A percentile compares a stretch with the other conserved stretches of the same genome.
phyloP scores from a whole-genome alignment of 2,113 vertebrate genomes.

The Trichechus manatus region DNA sequence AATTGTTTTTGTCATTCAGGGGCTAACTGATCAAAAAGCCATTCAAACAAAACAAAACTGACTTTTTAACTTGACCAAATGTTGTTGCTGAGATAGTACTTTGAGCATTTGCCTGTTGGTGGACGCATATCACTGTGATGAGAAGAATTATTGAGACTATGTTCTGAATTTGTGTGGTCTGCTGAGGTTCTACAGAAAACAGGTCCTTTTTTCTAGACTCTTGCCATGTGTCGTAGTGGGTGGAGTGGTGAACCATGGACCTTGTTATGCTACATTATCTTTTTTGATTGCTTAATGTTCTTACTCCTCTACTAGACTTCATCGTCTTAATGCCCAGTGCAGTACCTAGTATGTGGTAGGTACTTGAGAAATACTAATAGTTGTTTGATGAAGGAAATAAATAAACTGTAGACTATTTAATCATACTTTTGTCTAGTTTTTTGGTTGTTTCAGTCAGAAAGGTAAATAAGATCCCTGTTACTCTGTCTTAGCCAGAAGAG shows the following conservation, averaged over 20 bases:
- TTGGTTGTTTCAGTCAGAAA: neutral
- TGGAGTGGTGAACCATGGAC: neutral
- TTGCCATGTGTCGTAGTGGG: neutral
- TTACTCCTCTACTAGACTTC: neutral
- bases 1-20: neutral
- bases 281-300: neutral
- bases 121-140: neutral
- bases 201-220: neutral
- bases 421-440: neutral
- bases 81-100: neutral
- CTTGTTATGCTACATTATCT: neutral
- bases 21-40: neutral
- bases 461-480: neutral
- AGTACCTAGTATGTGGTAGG: neutral
- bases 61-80: neutral
- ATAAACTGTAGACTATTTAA: neutral
- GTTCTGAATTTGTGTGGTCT: neutral
- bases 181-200: neutral
- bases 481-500: neutral
- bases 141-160: neutral
- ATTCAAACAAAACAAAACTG: neutral
- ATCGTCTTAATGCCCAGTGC: neutral
- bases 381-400: neutral
- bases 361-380: neutral
- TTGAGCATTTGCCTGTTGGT: neutral